Evolutionary conservation across 2,888 invertebrate genomes (phyloP), one percentile per base, ranked within the genome.

Genomic region (Eristalis pertinax): DNA sequence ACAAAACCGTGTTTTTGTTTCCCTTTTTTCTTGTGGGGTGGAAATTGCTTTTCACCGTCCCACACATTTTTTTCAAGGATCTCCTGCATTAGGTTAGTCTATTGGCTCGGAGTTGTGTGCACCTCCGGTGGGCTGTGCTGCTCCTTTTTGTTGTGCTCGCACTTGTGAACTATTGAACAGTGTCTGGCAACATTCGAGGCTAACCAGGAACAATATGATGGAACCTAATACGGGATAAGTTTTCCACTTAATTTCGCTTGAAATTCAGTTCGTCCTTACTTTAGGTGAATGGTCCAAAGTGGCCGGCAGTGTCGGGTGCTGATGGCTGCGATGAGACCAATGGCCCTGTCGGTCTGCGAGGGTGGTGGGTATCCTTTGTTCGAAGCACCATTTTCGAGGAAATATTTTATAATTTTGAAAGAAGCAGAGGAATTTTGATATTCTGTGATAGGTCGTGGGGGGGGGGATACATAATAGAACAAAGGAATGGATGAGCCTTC

Each of bases 221-320:
- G 50, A 73, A 79, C 76, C 73, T 80, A 80, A 87, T 87, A 75
- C 84, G 73, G 76, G 72, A 87, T 84, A 87, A 84, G 87, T 87
- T 87, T 87, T 87, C 84, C 84, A 87, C 87, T 84, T 87, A 83
- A 83, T 87, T 87, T 87, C 86, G 65, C 79, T 75, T 56, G 50
- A 83, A 86, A 86, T 86, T 77, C 74, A 82, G 85, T 86, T 69
- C 41, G 58, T 70, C 73, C 56, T 64, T 50, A 80, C 58, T 84
- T 32, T n/a, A 58, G 80, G 72, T 72, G 64, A 62, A 81, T 13
- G 38, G 38, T 38, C 38, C 38, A 38, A 38, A 3, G 38, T 13
- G 38, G 38, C 38, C 38, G 38, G 38, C 38, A 1, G 38, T 38
- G 38, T 32, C 8, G 32, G 32, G 32, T 32, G 32, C 32, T 10